Base-by-base conservation (phyloP, 2,797 vertebrate genomes). In the Enteromius radiatus region DNA sequence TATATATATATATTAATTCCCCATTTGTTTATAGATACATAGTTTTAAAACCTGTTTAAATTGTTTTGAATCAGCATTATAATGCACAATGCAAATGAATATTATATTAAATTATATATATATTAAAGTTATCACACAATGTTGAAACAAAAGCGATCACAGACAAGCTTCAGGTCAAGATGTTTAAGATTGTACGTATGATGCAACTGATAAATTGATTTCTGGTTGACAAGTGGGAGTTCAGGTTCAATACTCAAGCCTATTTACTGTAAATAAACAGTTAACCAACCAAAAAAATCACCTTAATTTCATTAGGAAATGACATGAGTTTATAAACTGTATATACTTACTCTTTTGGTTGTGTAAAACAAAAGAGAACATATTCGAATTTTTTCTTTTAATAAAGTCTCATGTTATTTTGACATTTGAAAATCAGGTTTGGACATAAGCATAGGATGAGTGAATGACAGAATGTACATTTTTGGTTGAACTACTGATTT, bases 191-290 rank as follows among this genome's bases (percentile, higher is more conserved):
- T 38, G 5, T 41, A 68, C 21, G 19, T 36, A 33, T 14, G 63
- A 38, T 2, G 31, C 31, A 64, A 36, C 1, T 65, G 63, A 17
- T 36, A 65, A 65, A 36, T 11, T 33, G 19, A 65, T 10, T 21
- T 41, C 36, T 15, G 82, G 33, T 23, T 65, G 69, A 79, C 59
- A 36, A 41, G 59, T 69, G 17, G 74, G 52, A 38, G 80, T 64
- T 63, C 63, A 73, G 52, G 23, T 75, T 74, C 38, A 86, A 75
- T 43, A 43, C 36, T 81, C 47, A 74, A 73, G 65, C 78, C 14
- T 19, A 9, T 74, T 79, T 38, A 31, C 31, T 31, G 31, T 85
- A 67, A 43, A 26, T 2, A 1, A 63, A 31, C 28, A 14, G 4
- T 54, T 54, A 21, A 41, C 41, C 7, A 14, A 45, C 31, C 31